These are phyloP conservation scores for Carcharodon carcharias DNA, from an alignment of 2,797 vertebrate species.

Conservation along the genomic window DNA sequence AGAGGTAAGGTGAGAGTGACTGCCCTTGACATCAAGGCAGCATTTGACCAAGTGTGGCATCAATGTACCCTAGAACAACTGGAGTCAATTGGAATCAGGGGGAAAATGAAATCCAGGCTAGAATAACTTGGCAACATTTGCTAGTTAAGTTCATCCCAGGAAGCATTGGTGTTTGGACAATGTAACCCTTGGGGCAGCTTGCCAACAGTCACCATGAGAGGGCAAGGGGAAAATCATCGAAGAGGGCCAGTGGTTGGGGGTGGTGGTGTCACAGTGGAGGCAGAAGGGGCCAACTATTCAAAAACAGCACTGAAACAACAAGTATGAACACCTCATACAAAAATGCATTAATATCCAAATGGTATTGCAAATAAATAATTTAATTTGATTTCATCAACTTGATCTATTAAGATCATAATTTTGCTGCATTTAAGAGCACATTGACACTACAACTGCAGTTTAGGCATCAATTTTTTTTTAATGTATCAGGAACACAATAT, in stretches of 20 bases:
- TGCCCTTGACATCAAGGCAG: too few relatives aligned
- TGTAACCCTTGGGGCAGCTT: neutral
- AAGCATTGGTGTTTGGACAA: neutral
- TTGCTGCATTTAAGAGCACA: neutral
- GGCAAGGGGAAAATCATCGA: neutral
- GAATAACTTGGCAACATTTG: neutral
- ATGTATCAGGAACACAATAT: neutral
- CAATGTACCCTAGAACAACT: too few relatives aligned
- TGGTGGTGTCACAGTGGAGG: too few relatives aligned
- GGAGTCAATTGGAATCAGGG: too few relatives aligned
- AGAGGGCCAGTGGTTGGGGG: neutral
- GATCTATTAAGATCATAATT: neutral
- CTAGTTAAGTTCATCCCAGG: neutral
- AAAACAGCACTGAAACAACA: neutral
- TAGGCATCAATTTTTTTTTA: neutral
- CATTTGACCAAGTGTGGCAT: too few relatives aligned
- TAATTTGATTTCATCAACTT: neutral
- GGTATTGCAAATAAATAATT: neutral
- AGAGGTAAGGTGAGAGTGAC: too few relatives aligned
- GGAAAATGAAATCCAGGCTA: neutral
- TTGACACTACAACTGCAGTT: neutral
- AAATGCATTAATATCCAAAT: neutral
- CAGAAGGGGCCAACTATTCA: neutral
- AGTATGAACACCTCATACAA: neutral
- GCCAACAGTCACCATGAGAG: neutral